These are phyloP conservation scores for Adrianichthys oophorus DNA, from an alignment of 2,797 vertebrate species.

Conservation along the genomic window DNA sequence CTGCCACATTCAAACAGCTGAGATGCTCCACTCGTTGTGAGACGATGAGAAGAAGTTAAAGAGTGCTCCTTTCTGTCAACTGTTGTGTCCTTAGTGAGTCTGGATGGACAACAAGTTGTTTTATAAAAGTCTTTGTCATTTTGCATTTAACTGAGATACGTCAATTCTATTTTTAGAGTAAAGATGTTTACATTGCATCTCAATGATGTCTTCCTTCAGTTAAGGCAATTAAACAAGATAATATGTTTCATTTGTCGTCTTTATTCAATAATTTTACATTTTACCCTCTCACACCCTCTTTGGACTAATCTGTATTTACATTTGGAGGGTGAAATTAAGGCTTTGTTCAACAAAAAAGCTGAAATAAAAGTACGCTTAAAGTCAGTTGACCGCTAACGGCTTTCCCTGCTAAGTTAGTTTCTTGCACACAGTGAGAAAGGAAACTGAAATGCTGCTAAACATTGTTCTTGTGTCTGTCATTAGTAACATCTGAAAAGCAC, in stretches of 20 bases:
- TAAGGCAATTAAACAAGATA: constrained; percentile 12
- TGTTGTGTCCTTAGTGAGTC: too few relatives aligned
- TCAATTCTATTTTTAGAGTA: constrained; percentile 32
- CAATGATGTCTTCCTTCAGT: constrained; percentile 11
- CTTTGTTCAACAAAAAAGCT: constrained; percentile 21
- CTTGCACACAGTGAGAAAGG: constrained; percentile 6
- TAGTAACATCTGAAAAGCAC: constrained; percentile 37
- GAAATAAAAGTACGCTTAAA: constrained; percentile 29
- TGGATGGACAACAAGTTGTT: too few relatives aligned
- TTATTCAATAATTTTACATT: constrained; percentile 4
- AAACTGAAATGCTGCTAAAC: constrained; percentile 20
- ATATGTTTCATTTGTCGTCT: constrained; percentile 2
- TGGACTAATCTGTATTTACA: constrained; percentile 11
- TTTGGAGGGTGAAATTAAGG: constrained; percentile 16
- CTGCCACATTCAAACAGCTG: too few relatives aligned
- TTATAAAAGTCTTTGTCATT: neutral
- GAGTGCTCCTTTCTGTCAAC: too few relatives aligned
- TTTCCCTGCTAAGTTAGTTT: constrained; percentile 14
- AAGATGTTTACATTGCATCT: constrained; percentile 17
- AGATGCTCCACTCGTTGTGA: too few relatives aligned
- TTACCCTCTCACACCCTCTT: neutral
- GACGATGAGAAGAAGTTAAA: too few relatives aligned
- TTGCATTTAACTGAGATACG: constrained; percentile 30
- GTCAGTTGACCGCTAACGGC: constrained; percentile 13
- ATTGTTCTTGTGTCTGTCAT: constrained; percentile 24